Base-by-base conservation (phyloP, 2,113 vertebrate genomes). In the Sylvietta virens region DNA sequence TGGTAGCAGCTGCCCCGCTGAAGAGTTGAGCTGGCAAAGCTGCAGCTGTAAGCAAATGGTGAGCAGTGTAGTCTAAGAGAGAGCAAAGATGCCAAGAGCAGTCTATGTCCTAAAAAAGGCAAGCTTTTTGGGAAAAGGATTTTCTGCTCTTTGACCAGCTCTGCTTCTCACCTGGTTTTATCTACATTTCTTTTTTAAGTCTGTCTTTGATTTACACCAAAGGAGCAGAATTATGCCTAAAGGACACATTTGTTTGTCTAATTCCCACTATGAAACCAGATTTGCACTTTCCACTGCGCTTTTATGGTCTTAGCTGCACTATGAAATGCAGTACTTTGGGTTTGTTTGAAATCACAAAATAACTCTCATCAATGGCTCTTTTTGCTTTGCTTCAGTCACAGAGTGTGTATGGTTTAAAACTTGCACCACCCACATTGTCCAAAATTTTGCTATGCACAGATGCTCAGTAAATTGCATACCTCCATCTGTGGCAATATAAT, bases 381-480 rank as follows among this genome's bases (percentile, higher is more conserved):
- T 95, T 94, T 92, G 57, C 61, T 94, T 95, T 90, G 76, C 28
- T 84, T 88, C 85, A 90, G 56, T 89, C 45, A 45, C 47, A 54
- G 80, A 94, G 84, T 90, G 57, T 74, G 86, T 89, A 87, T 91
- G 76, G 85, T 95, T 96, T 96, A 77, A 70, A 96, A 94, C 84
- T 86, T 86, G 18, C 57, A 91, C 86, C 61, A 81, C 96, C 90
- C 77, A 93, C 87, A 1, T 51, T 92, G 92, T 92, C 97, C 94
- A 96, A 96, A 97, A 96, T 97, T 92, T 94, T 89, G 66, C 67
- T 83, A 90, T 82, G 88, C 91, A 92, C 96, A 96, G 96, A 97
- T 97, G 96, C 95, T 97, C 90, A 91, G 80, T 94, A 96, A 96
- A 96, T 92, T 94, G 58, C 95, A 79, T 60, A 86, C 74, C 72